Base-by-base conservation (phyloP, 2,797 vertebrate species). In the Chrysocyon brachyurus region DNA sequence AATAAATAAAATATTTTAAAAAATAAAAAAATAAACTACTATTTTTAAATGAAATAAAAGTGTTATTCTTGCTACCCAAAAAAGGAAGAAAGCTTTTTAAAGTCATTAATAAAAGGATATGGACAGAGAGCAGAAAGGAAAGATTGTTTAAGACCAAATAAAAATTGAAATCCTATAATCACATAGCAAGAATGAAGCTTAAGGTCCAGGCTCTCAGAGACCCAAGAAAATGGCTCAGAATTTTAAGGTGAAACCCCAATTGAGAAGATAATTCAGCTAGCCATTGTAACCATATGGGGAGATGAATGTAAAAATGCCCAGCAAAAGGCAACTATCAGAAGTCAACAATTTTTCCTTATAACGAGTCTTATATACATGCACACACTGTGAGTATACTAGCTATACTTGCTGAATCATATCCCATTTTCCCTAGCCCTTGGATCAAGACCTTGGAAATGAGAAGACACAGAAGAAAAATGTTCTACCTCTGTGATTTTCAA, bases 11-110 rank as follows among this genome's bases (percentile, higher is more conserved):
- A 8, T 46, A 7, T 46, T 46, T 46, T 7, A 8, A 46, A 46
- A 46, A 46, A 40, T 6, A 40, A 40, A 77, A 94, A 5, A 16
- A 96, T 96, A 94, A 96, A 82, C 31, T 70, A 26, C 28, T 66
- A 15, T 21, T 95, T 93, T 91, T 56, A 97, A 94, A 90, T 79
- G 28, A 88, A 94, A 94, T 81, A n/a, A 96, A 73, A 96, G 81
- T 49, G 7, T 46, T 92, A 61, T 83, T 79, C 59, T 46, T n/a
- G 6, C 12, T 59, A 93, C 11, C 12, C 15, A 1, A 93, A 22
- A 4, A 56, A 40, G n/a, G 28, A 56, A 87, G 12, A 63, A 1
- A 36, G 16, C 10, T 68, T 90, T 92, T 70, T 22, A 46, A 94
- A 73, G 70, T 0, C 52, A 89, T 90, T 95, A 33, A 87, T 78